Conservation (phyloP, 2,888 invertebrate species). For the Lampropteryx suffumata region DNA sequence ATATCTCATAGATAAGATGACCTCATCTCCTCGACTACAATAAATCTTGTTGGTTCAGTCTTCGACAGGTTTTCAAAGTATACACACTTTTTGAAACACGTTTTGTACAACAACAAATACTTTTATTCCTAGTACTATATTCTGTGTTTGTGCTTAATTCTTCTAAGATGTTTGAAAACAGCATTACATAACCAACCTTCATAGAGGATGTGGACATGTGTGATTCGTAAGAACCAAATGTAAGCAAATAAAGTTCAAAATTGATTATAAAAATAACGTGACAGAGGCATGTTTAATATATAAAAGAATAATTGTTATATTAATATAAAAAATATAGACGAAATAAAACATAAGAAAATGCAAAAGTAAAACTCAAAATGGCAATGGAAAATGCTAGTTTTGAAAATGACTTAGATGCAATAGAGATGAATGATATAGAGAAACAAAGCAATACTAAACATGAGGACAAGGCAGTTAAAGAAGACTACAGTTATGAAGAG, state of each 20-base stretch:
- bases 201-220: no score
- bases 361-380: constrained; percentile 7
- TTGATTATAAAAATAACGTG: no score
- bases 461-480: constrained; percentile 8
- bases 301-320: no score
- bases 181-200: no score
- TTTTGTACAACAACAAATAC: background rate
- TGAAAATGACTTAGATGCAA: constrained; percentile 24
- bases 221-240: no score
- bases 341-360: no score
- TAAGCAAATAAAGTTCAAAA: no score
- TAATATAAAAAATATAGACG: no score
- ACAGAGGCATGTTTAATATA: no score
- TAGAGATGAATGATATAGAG: constrained; percentile 19
- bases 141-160: no score
- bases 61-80: constrained; percentile 11
- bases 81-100: constrained; percentile 21
- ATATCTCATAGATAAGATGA: constrained; percentile 27
- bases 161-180: no score
- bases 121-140: no score
- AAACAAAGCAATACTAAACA: constrained; percentile 4
- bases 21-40: constrained; percentile 28
- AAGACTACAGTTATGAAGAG: constrained; percentile 44
- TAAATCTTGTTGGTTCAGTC: constrained; percentile 16
- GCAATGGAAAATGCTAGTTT: constrained; percentile 27